These are phyloP conservation scores for Sturmia bella DNA, from an alignment of 2,888 invertebrate species.

Conservation along the genomic window DNA sequence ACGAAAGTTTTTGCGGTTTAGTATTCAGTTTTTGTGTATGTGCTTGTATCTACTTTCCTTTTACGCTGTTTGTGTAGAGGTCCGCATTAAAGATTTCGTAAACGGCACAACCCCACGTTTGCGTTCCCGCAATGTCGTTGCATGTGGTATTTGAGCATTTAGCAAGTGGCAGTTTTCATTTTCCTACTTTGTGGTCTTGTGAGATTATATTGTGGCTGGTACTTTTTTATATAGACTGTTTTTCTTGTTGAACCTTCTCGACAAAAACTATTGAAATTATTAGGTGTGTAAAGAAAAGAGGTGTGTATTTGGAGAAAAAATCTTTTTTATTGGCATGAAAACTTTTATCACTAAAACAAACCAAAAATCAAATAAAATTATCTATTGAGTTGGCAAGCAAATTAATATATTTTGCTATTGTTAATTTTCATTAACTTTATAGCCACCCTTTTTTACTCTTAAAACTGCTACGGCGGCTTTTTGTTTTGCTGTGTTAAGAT, in stretches of 20 bases:
- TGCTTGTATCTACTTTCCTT: not conserved
- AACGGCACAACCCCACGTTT: not conserved
- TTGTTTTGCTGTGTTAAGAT: constrained; percentile 51
- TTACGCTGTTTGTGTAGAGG: not conserved
- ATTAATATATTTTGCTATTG: not conserved
- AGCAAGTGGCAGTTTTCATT: constrained; percentile 66
- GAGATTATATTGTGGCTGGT: constrained; percentile 60
- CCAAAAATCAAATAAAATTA: not conserved
- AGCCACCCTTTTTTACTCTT: constrained; percentile 22
- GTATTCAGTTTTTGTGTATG: constrained; percentile 7
- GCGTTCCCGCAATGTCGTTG: constrained; percentile 6
- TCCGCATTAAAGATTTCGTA: not conserved
- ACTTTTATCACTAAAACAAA: too few relatives aligned
- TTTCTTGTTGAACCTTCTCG: constrained; percentile 10
- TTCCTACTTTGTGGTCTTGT: constrained; percentile 61
- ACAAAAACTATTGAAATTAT: not conserved
- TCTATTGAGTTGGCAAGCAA: too few relatives aligned
- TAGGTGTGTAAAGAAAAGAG: not conserved
- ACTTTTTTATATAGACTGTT: constrained; percentile 27
- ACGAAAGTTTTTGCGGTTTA: constrained; percentile 58
- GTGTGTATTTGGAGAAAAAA: not conserved
- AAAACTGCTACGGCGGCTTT: constrained; percentile 53
- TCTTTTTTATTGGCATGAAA: not conserved
- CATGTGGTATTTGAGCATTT: constrained; percentile 57
- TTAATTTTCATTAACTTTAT: not conserved